A percentile compares a stretch with the other conserved stretches of the same genome.
Conservation (phyloP, 2,888 invertebrate species). For the Cephonodes hylas region DNA sequence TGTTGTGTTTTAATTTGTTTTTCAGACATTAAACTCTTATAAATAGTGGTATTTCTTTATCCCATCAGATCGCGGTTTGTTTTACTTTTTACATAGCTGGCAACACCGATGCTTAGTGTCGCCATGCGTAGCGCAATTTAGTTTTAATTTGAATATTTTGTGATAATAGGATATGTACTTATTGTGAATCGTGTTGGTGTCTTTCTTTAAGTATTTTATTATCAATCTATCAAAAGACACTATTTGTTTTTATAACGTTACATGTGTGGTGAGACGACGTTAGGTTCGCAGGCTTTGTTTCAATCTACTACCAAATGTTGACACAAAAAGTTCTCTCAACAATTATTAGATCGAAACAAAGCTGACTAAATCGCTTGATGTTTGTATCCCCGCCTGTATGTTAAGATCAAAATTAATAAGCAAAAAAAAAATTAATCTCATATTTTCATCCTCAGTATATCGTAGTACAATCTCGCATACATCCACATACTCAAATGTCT, state of each 20-base stretch:
- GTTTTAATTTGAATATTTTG: conserved; percentile 67
- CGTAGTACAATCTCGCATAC: conserved; percentile 38
- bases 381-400: conserved; percentile 42
- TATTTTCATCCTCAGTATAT: conserved; percentile 20
- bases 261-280: conserved; percentile 81
- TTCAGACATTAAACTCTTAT: conserved; percentile 46
- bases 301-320: conserved; percentile 44
- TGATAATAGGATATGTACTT: conserved; percentile 76
- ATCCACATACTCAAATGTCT: conserved; percentile 6
- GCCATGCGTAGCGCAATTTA: conserved; percentile 69
- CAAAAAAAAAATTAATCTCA: conserved; percentile 21
- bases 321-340: conserved; percentile 22
- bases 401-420: conserved; percentile 28
- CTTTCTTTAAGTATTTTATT: conserved; percentile 44
- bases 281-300: conserved; percentile 60
- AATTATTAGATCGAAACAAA: conserved; percentile 54
- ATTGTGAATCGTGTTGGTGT: conserved; percentile 46
- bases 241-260: conserved; percentile 65
- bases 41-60: conserved; percentile 64
- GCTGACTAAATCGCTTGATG: conserved; percentile 52
- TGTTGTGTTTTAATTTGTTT: conserved; percentile 63
- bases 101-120: conserved; percentile 42
- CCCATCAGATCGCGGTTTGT: conserved; percentile 74
- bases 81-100: conserved; percentile 45
- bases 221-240: conserved; percentile 55